A percentile compares a stretch with the other conserved stretches of the same genome.
These are phyloP conservation scores for Elgaria multicarinata DNA, from an alignment of 2,113 vertebrate genomes.

Conservation along the genomic window DNA sequence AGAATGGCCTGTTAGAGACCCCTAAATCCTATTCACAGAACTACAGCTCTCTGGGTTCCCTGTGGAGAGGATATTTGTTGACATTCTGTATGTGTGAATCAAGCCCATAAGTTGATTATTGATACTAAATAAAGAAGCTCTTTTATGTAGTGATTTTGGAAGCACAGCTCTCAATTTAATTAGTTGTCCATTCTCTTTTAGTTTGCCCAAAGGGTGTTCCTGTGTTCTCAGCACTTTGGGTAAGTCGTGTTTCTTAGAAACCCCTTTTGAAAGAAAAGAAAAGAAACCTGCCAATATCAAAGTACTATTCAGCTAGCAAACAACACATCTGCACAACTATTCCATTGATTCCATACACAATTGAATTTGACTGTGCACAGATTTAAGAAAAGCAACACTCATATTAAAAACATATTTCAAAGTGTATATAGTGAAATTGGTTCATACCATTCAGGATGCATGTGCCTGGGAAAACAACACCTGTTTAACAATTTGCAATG, in stretches of 20 bases:
- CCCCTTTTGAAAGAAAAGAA: no score
- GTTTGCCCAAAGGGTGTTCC: neutral
- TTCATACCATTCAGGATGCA: neutral
- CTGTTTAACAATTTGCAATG: neutral
- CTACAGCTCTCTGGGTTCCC: neutral
- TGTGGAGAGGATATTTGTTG: neutral
- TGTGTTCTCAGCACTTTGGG: neutral
- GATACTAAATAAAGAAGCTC: neutral
- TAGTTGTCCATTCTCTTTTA: neutral
- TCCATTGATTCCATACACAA: neutral
- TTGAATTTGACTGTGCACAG: neutral
- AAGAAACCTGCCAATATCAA: neutral
- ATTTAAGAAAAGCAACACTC: neutral
- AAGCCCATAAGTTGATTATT: neutral
- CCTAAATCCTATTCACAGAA: neutral
- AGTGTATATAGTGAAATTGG: neutral
- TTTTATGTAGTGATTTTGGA: conserved; percentile 21
- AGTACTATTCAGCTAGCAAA: neutral
- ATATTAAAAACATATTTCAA: neutral
- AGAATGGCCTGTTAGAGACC: neutral
- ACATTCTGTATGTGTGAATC: neutral
- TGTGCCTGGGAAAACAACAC: neutral
- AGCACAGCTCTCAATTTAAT: neutral
- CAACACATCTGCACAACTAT: neutral
- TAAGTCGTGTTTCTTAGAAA: neutral